These are phyloP conservation scores for Prunella fulvescens DNA, from an alignment of 2,113 vertebrate genomes.

Conservation along the genomic window DNA sequence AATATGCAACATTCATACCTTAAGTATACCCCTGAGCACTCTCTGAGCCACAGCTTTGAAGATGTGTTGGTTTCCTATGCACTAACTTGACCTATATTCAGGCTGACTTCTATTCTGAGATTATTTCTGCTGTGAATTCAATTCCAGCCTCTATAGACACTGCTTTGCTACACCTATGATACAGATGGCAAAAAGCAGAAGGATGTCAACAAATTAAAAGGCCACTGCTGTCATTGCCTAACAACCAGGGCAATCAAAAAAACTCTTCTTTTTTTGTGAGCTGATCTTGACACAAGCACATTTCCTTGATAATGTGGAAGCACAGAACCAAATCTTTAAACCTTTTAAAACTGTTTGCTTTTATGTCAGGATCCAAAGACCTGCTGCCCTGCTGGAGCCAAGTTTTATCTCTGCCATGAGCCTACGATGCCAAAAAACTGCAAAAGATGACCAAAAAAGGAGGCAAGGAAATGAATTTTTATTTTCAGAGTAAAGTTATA, in stretches of 20 bases:
- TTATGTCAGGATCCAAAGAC: neutral
- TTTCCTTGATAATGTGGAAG: neutral
- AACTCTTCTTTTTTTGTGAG: neutral
- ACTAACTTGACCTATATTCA: constrained; percentile 49
- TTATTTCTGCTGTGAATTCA: constrained; percentile 23
- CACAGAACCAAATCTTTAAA: neutral
- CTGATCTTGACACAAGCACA: neutral
- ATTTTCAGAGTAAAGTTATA: neutral
- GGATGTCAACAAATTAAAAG: neutral
- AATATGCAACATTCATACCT: constrained; percentile 27
- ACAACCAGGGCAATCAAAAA: neutral
- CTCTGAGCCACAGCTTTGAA: constrained; percentile 40
- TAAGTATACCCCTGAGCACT: constrained; percentile 24
- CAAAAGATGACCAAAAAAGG: neutral
- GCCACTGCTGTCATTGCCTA: neutral
- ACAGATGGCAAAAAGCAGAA: neutral
- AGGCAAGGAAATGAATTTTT: neutral
- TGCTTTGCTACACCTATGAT: neutral
- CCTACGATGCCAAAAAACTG: neutral
- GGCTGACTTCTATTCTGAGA: constrained; percentile 26
- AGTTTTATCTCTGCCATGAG: neutral
- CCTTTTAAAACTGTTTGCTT: neutral
- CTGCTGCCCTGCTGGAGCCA: neutral
- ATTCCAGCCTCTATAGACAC: neutral
- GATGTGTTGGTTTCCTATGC: constrained; percentile 26